phyloP scores from a whole-genome alignment of 1,140 invertebrate genomes.

The Alviniconcha marisindica region DNA sequence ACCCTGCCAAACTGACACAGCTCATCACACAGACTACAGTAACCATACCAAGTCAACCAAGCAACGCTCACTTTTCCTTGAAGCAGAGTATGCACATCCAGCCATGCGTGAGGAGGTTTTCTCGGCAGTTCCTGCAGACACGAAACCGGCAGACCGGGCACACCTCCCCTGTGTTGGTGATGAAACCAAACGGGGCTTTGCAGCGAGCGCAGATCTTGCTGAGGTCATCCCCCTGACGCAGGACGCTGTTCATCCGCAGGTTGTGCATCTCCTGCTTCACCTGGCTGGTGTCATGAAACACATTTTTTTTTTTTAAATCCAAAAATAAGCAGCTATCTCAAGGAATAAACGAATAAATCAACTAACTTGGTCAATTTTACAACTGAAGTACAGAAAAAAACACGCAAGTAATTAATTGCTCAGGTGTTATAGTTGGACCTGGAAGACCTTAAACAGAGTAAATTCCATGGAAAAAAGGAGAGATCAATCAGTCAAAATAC shows the following conservation, averaged over 20 bases:
- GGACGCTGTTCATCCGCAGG: conserved; percentile 55
- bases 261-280: conserved; percentile 55
- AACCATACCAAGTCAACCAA: too few relatives aligned
- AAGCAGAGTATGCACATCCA: conserved; percentile 58
- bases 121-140: conserved; percentile 59
- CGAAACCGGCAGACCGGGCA: conserved; percentile 59
- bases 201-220: conserved; percentile 63
- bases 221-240: conserved; percentile 57
- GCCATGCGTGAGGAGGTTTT: conserved; percentile 45
- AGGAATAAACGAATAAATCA: too few relatives aligned
- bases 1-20: too few relatives aligned
- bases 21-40: too few relatives aligned
- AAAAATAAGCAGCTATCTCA: too few relatives aligned
- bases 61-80: conserved; percentile 59
- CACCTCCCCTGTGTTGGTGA: conserved; percentile 62
- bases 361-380: neutral
- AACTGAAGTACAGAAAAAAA: neutral
- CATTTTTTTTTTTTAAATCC: too few relatives aligned
- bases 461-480: neutral
- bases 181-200: conserved; percentile 53
- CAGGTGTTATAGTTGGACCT: neutral
- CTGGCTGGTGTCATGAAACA: too few relatives aligned
- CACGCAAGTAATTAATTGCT: neutral
- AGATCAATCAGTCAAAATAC: too few relatives aligned
- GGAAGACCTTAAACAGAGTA: too few relatives aligned